Evolutionary conservation across 2,888 invertebrate genomes (phyloP).

Genomic region (Eugnorisma glareosa): DNA sequence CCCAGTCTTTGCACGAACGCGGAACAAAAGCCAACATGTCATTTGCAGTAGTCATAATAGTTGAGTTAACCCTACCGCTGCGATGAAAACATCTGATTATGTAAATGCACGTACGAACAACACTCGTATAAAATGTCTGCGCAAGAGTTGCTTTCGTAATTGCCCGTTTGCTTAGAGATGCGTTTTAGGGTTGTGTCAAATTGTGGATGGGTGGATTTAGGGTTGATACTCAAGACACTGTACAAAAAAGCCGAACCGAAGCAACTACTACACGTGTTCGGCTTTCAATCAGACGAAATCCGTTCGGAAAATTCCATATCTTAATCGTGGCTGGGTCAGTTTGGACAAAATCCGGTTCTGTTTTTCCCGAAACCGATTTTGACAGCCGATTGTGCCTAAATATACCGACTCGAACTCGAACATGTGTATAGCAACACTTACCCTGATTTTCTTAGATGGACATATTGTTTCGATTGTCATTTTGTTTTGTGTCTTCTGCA

Average conservation of each 20-base stretch:
- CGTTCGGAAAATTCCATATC: background rate
- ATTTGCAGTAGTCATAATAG: constrained; percentile 61
- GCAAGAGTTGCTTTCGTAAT: constrained; percentile 67
- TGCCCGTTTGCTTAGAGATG: constrained; percentile 58
- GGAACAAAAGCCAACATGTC: constrained; percentile 63
- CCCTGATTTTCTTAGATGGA: constrained; percentile 10
- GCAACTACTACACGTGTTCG: background rate
- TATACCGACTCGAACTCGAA: no score
- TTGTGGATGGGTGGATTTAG: constrained; percentile 37
- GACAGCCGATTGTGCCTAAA: background rate
- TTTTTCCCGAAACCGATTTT: background rate
- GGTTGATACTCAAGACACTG: background rate
- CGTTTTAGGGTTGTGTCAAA: constrained; percentile 24
- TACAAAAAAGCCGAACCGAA: background rate
- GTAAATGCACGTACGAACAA: constrained; percentile 62
- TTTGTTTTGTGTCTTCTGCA: constrained; percentile 21
- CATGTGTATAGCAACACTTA: background rate
- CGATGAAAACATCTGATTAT: constrained; percentile 68
- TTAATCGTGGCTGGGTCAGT: background rate
- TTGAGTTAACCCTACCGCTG: constrained; percentile 55
- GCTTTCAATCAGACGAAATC: background rate
- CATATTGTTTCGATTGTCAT: constrained; percentile 18
- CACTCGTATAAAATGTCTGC: constrained; percentile 58
- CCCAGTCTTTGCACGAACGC: constrained; percentile 41
- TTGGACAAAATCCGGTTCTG: background rate